Base-by-base conservation (phyloP, 2,113 vertebrate species). In the Ceratotherium simum region DNA sequence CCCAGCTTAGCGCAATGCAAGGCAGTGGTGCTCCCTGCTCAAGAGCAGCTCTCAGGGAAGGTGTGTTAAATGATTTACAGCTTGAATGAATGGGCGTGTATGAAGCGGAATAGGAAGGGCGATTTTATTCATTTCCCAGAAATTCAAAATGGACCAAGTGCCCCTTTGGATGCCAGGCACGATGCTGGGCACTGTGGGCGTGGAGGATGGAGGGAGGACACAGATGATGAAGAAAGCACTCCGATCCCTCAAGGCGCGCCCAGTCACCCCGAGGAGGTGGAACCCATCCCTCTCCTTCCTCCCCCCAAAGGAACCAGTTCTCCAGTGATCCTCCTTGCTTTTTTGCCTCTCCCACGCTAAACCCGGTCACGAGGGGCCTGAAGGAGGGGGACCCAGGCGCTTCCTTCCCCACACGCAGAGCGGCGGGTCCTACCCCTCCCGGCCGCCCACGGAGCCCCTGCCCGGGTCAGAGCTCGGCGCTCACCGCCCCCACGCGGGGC, bases 301-400 rank as follows among this genome's bases (percentile, higher is more conserved):
- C 39, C 85, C 58, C 80, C 36, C 54, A 91, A 73, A 88, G 25
- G 91, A 96, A 86, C 95, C 95, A 83, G 92, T 65, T 97, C 82
- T 82, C 79, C 79, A 46, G 67, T 72, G 58, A 97, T 97, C 96
- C 80, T 78, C 29, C 96, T 94, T 93, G 93, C 95, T 97, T 76
- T 69, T 85, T 60, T 95, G 70, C 92, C 58, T 95, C 96, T 96
- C 97, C 96, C 97, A 97, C 96, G 96, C 97, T 75, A 75, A 92
- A 79, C 83, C 86, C 92, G 86, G 87, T 97, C 97, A 97, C 95
- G 94, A 64, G 96, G 97, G 98, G 80, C 83, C 85, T 54, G 69
- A 75, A 91, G 94, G 94, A 96, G 96, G 85, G 42, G 88, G 21
- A 73, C 65, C 76, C 89, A 42, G 92, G 91, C 76, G 73, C 78